Base-by-base conservation (phyloP, 1,140 invertebrate genomes). In the Drosophila ananassae region DNA sequence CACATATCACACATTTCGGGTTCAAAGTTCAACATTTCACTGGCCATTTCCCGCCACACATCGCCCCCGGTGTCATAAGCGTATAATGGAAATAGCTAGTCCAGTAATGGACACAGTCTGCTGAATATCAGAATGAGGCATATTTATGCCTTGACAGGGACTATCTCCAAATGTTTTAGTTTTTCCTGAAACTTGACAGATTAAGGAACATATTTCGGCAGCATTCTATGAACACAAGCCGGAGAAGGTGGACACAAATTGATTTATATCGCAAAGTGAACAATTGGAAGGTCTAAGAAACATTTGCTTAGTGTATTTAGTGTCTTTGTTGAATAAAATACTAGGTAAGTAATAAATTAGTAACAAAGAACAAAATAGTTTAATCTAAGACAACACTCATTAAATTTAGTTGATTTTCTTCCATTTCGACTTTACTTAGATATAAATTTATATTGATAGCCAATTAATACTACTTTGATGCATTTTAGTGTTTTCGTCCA, bases 31-130 rank as follows among this genome's bases (percentile, higher is more conserved):
- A 69, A 52, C 30, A 54, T 52, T 13, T 61, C 75, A 64, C 64
- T 69, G 55, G 21, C 44, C 34, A 32, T 24, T 25, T 22, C 28
- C 69, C 28, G 10, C 34, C 21, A 5, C 25, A 28, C 25, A 28
- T 28, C 25, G 25, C 25, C 25, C 25, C 34, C 28, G 47, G 13
- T 68, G 66, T 55, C 64, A 66, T 57, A 46, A 47, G 71, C 79
- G 62, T 58, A 73, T 83, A 78, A 83, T 83, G 73, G 47, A 84
- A 66, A 71, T 77, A 47, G 54, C 58, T 58, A 32, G 34, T 59
- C 55, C 57, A 66, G 66, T 75, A 78, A 80, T 84, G 63, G 60
- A 54, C 64, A 64, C n/a, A 57, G 67, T 62, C 44, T 39, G 39
- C 21, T 24, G 7, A 55, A 37, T 66, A 52, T 47, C 17, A 32